These are phyloP conservation scores for Hestina assimilis DNA, from an alignment of 1,140 invertebrate genomes.

Conservation along the genomic window DNA sequence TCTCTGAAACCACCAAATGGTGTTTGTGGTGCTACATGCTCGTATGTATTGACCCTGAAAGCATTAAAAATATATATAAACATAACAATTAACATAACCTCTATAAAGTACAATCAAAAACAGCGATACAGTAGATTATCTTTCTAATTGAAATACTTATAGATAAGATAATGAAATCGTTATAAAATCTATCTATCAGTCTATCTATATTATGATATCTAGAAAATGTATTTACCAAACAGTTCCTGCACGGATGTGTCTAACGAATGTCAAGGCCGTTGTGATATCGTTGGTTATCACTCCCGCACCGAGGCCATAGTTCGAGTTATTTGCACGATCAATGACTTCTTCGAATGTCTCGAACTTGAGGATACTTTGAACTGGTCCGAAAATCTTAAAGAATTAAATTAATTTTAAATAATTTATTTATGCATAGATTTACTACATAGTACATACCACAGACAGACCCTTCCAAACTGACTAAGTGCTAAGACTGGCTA, in stretches of 20 bases:
- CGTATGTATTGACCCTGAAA: constrained; percentile 86
- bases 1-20: constrained; percentile 91
- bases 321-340: constrained; percentile 91
- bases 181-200: too few relatives aligned
- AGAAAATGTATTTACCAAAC: constrained; percentile 86
- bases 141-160: too few relatives aligned
- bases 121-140: neutral
- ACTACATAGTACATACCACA: too few relatives aligned
- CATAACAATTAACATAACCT: neutral
- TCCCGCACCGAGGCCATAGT: constrained; percentile 94
- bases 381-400: constrained; percentile 90
- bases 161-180: too few relatives aligned
- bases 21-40: constrained; percentile 80
- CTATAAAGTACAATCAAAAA: neutral
- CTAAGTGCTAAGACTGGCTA: too few relatives aligned
- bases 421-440: too few relatives aligned
- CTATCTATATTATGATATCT: too few relatives aligned
- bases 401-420: neutral
- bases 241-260: constrained; percentile 90
- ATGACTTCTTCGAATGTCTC: constrained; percentile 93
- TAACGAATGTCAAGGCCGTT: constrained; percentile 86
- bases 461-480: too few relatives aligned
- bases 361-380: constrained; percentile 94
- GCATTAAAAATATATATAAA: constrained; percentile 13
- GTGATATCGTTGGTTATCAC: constrained; percentile 93